Evolutionary conservation across 2,888 invertebrate genomes (phyloP), one percentile per base, ranked within the genome.

Genomic region (Agriopis marginaria): DNA sequence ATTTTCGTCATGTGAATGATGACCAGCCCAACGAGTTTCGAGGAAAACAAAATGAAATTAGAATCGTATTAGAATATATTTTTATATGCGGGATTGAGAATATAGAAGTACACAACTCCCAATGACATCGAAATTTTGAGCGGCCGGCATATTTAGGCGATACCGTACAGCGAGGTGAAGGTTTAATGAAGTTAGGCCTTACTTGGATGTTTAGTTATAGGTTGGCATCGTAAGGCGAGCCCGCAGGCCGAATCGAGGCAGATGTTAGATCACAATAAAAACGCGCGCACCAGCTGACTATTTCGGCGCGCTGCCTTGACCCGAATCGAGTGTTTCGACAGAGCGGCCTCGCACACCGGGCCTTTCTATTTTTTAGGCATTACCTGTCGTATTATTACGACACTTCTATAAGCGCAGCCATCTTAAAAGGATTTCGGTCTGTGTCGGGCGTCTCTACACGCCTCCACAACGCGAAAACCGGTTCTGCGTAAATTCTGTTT

Each of bases 281-380:
- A 93, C 87, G 86, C 88, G 88, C 90, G 89, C 91, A 90, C 91
- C 88, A 90, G 87, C 88, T 90, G 89, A 93, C 91, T 93, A 94
- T 93, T 94, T 94, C 93, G 93, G 93, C 92, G 89, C 86, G 87
- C 92, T 87, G 93, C 93, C 93, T 94, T 94, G 93, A 94, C 93
- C 93, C 82, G 92, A 91, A 93, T 94, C 87, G 90, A 90, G 88
- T 91, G 88, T 93, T 93, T 93, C 93, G 88, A 91, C 93, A 93
- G 90, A 92, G 86, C 92, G 93, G 89, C 93, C 92, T 93, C 92
- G 93, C 88, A 91, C 92, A 91, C 92, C 92, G 91, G 93, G 93
- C 94, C 94, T 93, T 94, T 92, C 92, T 94, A 94, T 93, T 93
- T 94, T 94, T 94, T 94, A 93, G 92, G 92, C 89, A 93, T 93